A percentile compares a stretch with the other conserved stretches of the same genome.
These are phyloP conservation scores for Toxotes jaculatrix DNA, from an alignment of 2,113 vertebrate genomes.

Conservation along the genomic window DNA sequence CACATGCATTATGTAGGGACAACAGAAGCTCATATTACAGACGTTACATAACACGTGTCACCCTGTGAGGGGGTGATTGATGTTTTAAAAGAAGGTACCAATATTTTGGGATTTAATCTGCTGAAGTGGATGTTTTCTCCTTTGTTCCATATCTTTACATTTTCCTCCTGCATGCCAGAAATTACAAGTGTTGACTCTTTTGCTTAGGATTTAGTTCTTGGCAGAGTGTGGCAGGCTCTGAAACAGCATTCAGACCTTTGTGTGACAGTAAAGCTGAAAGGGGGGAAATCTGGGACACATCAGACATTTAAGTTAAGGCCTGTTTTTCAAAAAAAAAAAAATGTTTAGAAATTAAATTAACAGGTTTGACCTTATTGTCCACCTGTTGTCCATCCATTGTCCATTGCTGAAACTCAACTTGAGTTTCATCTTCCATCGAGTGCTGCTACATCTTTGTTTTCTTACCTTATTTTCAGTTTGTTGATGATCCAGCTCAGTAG, in stretches of 20 bases:
- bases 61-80: conserved; percentile 18
- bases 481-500: background rate
- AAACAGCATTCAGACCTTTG: conserved; percentile 41
- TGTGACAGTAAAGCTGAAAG: conserved; percentile 22
- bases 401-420: too few species aligned
- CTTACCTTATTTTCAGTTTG: background rate
- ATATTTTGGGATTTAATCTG: conserved; percentile 68
- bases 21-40: conserved; percentile 32
- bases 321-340: conserved; percentile 7
- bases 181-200: conserved; percentile 35
- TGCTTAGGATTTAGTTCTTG: conserved; percentile 46
- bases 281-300: conserved; percentile 44
- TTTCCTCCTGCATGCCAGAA: conserved; percentile 21
- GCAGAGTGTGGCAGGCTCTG: conserved; percentile 40
- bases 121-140: conserved; percentile 45
- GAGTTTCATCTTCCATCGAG: background rate
- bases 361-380: background rate
- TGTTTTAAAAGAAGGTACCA: conserved; percentile 49
- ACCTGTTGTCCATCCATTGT: too few species aligned
- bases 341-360: background rate
- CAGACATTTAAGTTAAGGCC: conserved; percentile 24
- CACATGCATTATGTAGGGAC: conserved; percentile 53
- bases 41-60: conserved; percentile 49
- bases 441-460: background rate
- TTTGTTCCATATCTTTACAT: conserved; percentile 41